Percentiles rank a stretch among this genome's conserved stretches.
Conservation (phyloP, 1,140 invertebrate species). For the Ips nitidus region DNA sequence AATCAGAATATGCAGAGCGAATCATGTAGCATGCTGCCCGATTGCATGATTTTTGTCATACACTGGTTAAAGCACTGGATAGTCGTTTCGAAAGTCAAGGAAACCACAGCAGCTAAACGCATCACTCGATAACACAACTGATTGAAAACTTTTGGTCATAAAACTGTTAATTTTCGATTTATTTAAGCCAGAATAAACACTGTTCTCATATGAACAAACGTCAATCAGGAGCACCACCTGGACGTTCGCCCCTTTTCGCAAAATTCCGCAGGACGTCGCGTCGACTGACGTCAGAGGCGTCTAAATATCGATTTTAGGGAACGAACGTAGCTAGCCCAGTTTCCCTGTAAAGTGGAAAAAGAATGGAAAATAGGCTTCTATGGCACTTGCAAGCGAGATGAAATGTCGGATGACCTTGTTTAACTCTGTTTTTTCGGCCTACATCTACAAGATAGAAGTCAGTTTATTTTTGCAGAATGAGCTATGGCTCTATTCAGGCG, state of each 20-base stretch:
- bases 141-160: no score
- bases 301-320: conserved; percentile 50
- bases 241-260: conserved; percentile 46
- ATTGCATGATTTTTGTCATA: no score
- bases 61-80: no score
- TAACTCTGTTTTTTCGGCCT: conserved; percentile 44
- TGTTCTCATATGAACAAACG: conserved; percentile 47
- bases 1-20: no score
- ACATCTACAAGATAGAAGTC: conserved; percentile 45
- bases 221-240: conserved; percentile 52
- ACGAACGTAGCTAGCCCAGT: conserved; percentile 42
- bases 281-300: conserved; percentile 52
- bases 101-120: no score
- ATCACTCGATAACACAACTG: no score
- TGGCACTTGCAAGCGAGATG: conserved; percentile 1
- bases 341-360: conserved; percentile 34
- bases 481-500: conserved; percentile 44
- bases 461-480: conserved; percentile 48
- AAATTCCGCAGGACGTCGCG: conserved; percentile 44
- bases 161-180: neutral
- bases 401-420: conserved; percentile 42
- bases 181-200: conserved; percentile 29
- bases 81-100: no score
- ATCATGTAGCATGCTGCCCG: no score
- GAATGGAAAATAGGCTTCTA: conserved; percentile 17